Conservation (phyloP, 2,797 vertebrate genomes). For the Amblyopsis hoosieri region DNA sequence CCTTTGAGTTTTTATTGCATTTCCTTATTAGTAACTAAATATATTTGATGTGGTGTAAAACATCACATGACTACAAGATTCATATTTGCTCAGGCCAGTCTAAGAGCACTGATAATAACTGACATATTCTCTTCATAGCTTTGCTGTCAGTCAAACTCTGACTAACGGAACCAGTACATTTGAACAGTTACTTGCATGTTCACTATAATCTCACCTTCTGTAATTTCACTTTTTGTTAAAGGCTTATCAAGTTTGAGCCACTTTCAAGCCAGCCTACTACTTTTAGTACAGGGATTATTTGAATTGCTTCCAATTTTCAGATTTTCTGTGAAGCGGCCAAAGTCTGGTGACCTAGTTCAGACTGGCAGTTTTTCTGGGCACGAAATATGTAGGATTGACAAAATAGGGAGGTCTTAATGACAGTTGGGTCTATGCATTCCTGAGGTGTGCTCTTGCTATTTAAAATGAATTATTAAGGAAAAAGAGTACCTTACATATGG, state of each 20-base stretch:
- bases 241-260: slow-evolving; percentile 7
- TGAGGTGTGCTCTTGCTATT: too few relatives aligned
- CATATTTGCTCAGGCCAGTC: slow-evolving; percentile 13
- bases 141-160: background rate
- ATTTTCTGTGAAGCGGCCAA: slow-evolving; percentile 1
- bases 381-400: too few relatives aligned
- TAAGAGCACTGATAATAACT: slow-evolving; percentile 3
- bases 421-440: too few relatives aligned
- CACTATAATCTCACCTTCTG: slow-evolving; percentile 7
- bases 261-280: slow-evolving; percentile 25
- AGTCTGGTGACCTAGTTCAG: background rate
- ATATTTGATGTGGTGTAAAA: background rate
- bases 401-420: background rate
- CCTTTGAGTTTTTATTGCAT: slow-evolving; percentile 31
- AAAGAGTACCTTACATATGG: background rate
- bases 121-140: slow-evolving; percentile 9
- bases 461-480: too few relatives aligned
- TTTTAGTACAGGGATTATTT: background rate
- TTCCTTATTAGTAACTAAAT: slow-evolving; percentile 13
- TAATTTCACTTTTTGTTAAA: slow-evolving; percentile 1
- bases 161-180: background rate
- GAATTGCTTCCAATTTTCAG: background rate
- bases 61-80: background rate
- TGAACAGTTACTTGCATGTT: slow-evolving; percentile 26
- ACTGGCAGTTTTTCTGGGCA: background rate